A percentile compares a stretch with the other conserved stretches of the same genome.
Conservation (phyloP, 2,888 invertebrate species). For the Ganaspis brasiliensis region DNA sequence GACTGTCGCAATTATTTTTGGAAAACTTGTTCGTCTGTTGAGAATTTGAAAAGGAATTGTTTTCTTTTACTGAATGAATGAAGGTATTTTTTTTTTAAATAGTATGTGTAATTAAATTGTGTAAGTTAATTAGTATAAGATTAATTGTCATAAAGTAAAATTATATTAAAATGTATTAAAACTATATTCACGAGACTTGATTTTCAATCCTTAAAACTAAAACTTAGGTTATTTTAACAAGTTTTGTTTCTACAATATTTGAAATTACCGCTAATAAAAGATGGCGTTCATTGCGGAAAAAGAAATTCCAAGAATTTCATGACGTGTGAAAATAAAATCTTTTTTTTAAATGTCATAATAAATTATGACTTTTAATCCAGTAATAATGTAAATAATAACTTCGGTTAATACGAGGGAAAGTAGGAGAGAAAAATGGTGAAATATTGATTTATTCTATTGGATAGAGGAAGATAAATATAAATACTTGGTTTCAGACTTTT, state of each 20-base stretch:
- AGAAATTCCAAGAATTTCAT: not conserved
- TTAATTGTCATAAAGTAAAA: too few relatives aligned
- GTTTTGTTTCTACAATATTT: too few relatives aligned
- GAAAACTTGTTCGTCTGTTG: slow-evolving; percentile 29
- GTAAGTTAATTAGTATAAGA: too few relatives aligned
- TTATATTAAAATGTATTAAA: too few relatives aligned
- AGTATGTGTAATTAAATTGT: not conserved
- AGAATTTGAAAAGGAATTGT: not conserved
- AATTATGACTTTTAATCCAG: not conserved
- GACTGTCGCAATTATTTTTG: slow-evolving; percentile 21
- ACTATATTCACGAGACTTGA: too few relatives aligned
- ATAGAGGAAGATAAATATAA: not conserved
- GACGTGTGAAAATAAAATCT: slow-evolving; percentile 5
- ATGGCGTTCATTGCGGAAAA: not conserved
- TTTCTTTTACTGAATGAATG: not conserved
- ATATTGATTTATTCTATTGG: not conserved
- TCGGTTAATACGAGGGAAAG: not conserved
- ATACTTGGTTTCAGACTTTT: not conserved
- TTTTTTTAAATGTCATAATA: slow-evolving; percentile 2
- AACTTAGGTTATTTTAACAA: too few relatives aligned
- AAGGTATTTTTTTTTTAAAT: slow-evolving; percentile 17
- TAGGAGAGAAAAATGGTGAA: not conserved
- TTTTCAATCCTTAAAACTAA: too few relatives aligned
- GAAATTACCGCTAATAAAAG: slow-evolving; percentile 15
- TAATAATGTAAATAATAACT: slow-evolving; percentile 24